Evolutionary conservation across 2,888 invertebrate species (phyloP).

Genomic region (Panzeria rudis): DNA sequence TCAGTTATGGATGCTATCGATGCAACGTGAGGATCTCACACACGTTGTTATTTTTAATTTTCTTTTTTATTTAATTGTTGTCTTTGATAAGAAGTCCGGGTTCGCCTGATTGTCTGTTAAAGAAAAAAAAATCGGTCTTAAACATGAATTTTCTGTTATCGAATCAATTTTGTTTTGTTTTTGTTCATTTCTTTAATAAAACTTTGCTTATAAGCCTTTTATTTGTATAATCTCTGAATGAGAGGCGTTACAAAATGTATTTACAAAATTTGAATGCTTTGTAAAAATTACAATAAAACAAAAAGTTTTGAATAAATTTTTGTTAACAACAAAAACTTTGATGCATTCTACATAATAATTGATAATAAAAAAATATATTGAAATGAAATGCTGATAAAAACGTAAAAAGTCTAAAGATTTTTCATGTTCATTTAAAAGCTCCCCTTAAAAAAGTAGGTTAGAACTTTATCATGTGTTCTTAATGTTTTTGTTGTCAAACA

Average conservation of each 20-base stretch:
- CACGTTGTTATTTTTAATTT: constrained; percentile 48
- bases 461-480: background rate
- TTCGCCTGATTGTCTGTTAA: constrained; percentile 40
- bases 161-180: constrained; percentile 34
- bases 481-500: constrained; percentile 14
- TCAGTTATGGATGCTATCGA: constrained; percentile 35
- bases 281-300: constrained; percentile 6
- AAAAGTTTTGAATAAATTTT: constrained; percentile 13
- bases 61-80: constrained; percentile 22
- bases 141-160: constrained; percentile 17
- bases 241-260: constrained; percentile 65
- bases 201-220: background rate
- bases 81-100: constrained; percentile 24
- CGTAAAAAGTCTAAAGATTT: constrained; percentile 6
- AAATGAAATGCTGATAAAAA: constrained; percentile 24
- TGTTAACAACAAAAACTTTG: constrained; percentile 23
- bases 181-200: constrained; percentile 1
- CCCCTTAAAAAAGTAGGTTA: constrained; percentile 42
- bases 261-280: constrained; percentile 55
- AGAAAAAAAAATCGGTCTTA: constrained; percentile 6
- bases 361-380: constrained; percentile 1
- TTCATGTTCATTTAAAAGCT: background rate
- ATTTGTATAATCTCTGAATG: too few relatives aligned
- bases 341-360: constrained; percentile 25
- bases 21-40: constrained; percentile 39